Base-by-base conservation (phyloP, 2,113 vertebrate species). In the Phrynosoma blainvillii region DNA sequence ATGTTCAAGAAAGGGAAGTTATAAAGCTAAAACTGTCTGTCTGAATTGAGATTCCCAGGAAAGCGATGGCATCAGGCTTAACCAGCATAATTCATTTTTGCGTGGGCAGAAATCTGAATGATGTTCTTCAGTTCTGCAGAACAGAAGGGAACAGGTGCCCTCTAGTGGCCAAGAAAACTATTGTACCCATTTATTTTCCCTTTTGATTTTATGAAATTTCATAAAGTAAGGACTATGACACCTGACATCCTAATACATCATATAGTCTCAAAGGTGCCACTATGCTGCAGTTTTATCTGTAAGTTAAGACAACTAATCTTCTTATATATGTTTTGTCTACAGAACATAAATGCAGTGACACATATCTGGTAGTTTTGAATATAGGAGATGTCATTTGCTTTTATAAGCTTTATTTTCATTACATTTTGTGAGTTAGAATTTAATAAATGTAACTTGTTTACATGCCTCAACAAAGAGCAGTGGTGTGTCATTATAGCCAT, bases 91-190 rank as follows among this genome's bases (percentile, higher is more conserved):
- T 83, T 54, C 73, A 12, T 78, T 83, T 68, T 70, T 70, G 21
- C 5, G 13, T 30, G 14, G 62, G 40, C 20, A 5, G 30, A 88
- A 84, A 68, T 77, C 76, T 78, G 75, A 71, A 52, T 86, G 65
- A 4, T 36, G 25, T 62, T 88, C 75, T 66, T 2, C 78, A 47
- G 32, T 47, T 52, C 23, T 0, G 1, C 3, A 85, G 8, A 92
- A 71, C 23, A 85, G 89, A 87, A 90, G 86, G 89, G 92, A 88
- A 78, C 70, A 92, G 25, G 92, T 92, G 95, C 90, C 95, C 94
- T 93, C 95, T 94, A 90, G 95, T 79, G 95, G 95, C 82, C 86
- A 82, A 65, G 77, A 40, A 68, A 5, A 89, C 87, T 65, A 89
- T 85, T 88, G 89, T 92, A 30, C 11, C 80, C 84, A 73, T 20